phyloP scores from a whole-genome alignment of 2,888 invertebrate genomes.

The Xestia sexstrigata region DNA sequence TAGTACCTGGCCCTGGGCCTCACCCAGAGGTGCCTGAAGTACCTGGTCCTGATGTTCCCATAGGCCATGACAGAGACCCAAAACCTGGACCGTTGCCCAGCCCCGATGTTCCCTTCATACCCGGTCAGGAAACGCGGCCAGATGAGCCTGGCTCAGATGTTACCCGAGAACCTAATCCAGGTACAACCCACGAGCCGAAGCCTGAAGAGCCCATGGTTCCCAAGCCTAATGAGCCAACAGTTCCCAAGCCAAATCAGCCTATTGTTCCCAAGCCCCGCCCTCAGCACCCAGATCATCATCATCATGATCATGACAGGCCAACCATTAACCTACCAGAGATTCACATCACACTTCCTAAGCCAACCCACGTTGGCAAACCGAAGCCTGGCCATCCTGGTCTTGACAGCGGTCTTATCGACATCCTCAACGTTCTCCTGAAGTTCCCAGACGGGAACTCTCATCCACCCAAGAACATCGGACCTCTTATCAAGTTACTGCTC shows the following conservation, averaged over 20 bases:
- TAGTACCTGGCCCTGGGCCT: background rate
- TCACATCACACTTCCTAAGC: slow-evolving; percentile 34
- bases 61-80: background rate
- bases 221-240: background rate
- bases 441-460: slow-evolving; percentile 27
- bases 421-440: slow-evolving; percentile 51
- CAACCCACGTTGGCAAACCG: slow-evolving; percentile 24
- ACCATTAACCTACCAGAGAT: slow-evolving; percentile 18
- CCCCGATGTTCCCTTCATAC: background rate
- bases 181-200: background rate
- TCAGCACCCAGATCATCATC: slow-evolving; percentile 26
- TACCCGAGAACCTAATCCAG: background rate
- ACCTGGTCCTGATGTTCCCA: background rate
- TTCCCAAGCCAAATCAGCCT: background rate
- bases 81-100: background rate
- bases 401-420: slow-evolving; percentile 42
- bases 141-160: background rate
- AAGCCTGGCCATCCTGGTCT: slow-evolving; percentile 27
- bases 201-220: background rate
- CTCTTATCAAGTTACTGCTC: slow-evolving; percentile 47
- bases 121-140: background rate
- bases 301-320: slow-evolving; percentile 41
- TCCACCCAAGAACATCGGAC: slow-evolving; percentile 16
- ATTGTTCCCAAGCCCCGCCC: background rate
- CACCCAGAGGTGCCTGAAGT: background rate